A percentile compares a stretch with the other conserved stretches of the same genome.
Conservation (phyloP, 2,113 vertebrate species). For the Oreotrochilus melanogaster region DNA sequence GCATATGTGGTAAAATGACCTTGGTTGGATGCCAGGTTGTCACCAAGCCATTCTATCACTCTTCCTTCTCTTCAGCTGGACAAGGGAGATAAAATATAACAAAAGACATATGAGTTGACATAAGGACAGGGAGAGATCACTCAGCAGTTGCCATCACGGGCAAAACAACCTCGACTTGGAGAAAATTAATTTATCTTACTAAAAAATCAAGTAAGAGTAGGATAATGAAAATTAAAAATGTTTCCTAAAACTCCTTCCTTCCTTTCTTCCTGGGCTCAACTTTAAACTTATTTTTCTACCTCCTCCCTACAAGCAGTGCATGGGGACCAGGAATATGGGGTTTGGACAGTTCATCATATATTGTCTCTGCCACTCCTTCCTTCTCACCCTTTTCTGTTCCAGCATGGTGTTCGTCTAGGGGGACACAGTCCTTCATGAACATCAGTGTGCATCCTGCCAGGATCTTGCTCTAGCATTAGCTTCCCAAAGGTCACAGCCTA, state of each 20-base stretch:
- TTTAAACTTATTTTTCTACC: not conserved
- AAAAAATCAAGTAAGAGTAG: not conserved
- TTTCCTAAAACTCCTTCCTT: not conserved
- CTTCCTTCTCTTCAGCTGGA: too few species aligned
- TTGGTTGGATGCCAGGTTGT: too few species aligned
- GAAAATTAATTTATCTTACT: not conserved
- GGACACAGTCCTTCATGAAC: too few species aligned
- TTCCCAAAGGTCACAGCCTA: not conserved
- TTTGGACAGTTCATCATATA: not conserved
- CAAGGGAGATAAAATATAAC: too few species aligned
- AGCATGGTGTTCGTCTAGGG: fast-evolving
- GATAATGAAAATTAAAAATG: not conserved
- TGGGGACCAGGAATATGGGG: not conserved
- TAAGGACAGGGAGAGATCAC: too few species aligned
- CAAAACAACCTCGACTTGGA: too few species aligned
- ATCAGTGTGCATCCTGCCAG: fast-evolving
- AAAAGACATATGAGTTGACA: too few species aligned
- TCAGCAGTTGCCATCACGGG: too few species aligned
- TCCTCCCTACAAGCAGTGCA: fast-evolving
- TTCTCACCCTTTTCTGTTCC: not conserved
- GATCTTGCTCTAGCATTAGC: fast-evolving
- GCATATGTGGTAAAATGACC: too few species aligned
- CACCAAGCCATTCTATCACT: too few species aligned
- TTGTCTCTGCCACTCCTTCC: fast-evolving
- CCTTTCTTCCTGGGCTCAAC: not conserved